A percentile compares a stretch with the other conserved stretches of the same genome.
These are phyloP conservation scores for Ichneumon xanthorius DNA, from an alignment of 2,888 invertebrate species.

Conservation along the genomic window DNA sequence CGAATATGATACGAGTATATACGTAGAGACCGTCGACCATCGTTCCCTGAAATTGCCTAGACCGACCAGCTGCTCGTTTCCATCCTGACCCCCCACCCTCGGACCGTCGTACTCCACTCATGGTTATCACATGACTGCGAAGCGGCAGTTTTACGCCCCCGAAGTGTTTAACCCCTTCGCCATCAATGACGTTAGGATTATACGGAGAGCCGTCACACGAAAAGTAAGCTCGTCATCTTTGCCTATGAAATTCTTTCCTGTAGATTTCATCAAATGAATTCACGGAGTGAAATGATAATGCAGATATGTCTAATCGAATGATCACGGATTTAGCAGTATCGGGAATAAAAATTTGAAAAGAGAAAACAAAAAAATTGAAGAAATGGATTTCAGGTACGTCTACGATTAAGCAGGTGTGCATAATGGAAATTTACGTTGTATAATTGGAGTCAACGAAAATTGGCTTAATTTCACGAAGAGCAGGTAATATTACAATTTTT, in stretches of 20 bases:
- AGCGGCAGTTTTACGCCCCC: constrained; percentile 50
- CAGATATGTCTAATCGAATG: no score
- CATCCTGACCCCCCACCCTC: constrained; percentile 23
- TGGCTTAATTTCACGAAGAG: constrained; percentile 34
- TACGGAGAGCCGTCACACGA: constrained; percentile 23
- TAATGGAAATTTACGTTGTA: no score
- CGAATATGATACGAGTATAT: constrained; percentile 41
- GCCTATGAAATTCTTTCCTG: not conserved
- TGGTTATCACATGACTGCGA: constrained; percentile 63
- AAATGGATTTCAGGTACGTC: no score
- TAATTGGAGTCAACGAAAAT: constrained; percentile 17
- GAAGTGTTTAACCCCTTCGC: constrained; percentile 51
- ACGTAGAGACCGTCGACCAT: constrained; percentile 20
- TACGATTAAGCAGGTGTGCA: no score
- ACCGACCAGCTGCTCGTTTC: constrained; percentile 64
- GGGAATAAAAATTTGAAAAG: no score
- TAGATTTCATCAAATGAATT: no score
- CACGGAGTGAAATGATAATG: no score
- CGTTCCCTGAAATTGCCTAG: constrained; percentile 64
- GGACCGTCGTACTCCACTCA: constrained; percentile 61
- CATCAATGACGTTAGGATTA: constrained; percentile 26
- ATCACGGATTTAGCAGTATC: no score
- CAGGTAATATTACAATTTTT: constrained; percentile 59
- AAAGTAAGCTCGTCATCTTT: constrained; percentile 50
- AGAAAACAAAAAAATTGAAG: no score